phyloP scores from a whole-genome alignment of 64 coral and sea anemone genomes.

The Dendrophyllia cribrosa region DNA sequence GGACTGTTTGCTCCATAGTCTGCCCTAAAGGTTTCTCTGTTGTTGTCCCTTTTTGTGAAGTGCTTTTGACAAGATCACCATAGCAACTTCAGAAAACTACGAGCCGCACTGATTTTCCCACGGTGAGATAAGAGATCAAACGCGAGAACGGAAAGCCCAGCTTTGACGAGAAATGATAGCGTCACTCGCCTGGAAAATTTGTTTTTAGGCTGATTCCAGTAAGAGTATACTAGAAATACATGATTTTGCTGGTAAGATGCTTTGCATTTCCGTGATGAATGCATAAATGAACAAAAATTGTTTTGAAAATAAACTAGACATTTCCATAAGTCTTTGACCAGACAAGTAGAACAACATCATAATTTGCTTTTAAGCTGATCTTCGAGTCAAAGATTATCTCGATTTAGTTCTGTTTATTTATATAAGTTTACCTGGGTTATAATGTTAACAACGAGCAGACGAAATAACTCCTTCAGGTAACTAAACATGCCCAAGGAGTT shows the following conservation, averaged over 20 bases:
- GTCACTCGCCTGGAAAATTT: background rate
- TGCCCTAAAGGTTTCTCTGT: background rate
- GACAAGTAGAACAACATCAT: constrained; percentile 1
- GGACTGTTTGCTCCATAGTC: background rate
- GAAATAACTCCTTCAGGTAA: background rate
- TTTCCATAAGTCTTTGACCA: background rate
- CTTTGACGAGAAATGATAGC: background rate
- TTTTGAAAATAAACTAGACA: constrained; percentile 1
- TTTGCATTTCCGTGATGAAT: background rate
- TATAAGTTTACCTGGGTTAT: background rate
- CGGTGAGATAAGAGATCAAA: constrained; percentile 36
- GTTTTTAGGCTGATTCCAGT: background rate
- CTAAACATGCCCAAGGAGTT: constrained; percentile 6
- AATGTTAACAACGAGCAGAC: background rate
- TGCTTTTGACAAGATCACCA: background rate
- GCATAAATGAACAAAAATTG: background rate
- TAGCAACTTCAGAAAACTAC: background rate
- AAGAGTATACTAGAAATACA: background rate
- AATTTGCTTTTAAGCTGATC: constrained; percentile 4
- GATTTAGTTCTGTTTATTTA: background rate
- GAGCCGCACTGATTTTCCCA: constrained; percentile 9
- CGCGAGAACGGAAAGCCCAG: background rate
- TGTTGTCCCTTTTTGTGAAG: constrained; percentile 11
- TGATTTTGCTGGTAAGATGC: too few relatives aligned
- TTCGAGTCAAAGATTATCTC: background rate